A percentile compares a stretch with the other conserved stretches of the same genome.
phyloP scores from a whole-genome alignment of 2,113 vertebrate species.

The Alligator mississippiensis region DNA sequence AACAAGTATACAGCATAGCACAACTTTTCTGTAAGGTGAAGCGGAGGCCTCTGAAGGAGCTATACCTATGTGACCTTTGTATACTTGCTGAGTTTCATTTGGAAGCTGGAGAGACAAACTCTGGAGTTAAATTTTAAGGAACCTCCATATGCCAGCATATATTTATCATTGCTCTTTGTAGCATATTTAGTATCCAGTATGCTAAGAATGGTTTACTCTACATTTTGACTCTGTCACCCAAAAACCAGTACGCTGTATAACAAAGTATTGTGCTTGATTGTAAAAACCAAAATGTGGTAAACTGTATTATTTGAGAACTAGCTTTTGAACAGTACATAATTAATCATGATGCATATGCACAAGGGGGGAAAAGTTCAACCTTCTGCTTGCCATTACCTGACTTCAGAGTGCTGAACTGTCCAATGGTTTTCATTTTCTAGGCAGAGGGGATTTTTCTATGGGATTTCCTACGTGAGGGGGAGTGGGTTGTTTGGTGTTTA shows the following conservation, averaged over 20 bases:
- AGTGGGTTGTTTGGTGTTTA: constrained; percentile 7
- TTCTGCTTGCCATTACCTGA: constrained; percentile 76
- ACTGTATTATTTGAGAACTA: constrained; percentile 65
- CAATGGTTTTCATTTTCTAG: constrained; percentile 53
- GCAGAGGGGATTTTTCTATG: constrained; percentile 35
- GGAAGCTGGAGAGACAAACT: background rate
- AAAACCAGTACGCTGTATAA: constrained; percentile 62
- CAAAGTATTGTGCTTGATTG: constrained; percentile 72
- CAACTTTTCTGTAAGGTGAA: too few species aligned
- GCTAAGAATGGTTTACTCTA: too few species aligned
- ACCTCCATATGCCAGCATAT: background rate
- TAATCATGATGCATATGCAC: constrained; percentile 72
- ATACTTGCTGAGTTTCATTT: background rate
- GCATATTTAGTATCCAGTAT: too few species aligned
- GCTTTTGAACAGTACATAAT: constrained; percentile 67
- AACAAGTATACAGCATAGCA: background rate
- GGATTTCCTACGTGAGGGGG: constrained; percentile 24
- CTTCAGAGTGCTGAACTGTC: constrained; percentile 68
- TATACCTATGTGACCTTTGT: background rate
- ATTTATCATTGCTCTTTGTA: too few species aligned
- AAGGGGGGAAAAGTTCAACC: constrained; percentile 75
- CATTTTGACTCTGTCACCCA: background rate
- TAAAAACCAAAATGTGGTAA: constrained; percentile 62
- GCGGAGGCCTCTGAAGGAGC: too few species aligned
- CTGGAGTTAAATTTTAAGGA: background rate